These are phyloP conservation scores for Oreonectes daqikongensis DNA, from an alignment of 2,797 vertebrate species.

Conservation along the genomic window DNA sequence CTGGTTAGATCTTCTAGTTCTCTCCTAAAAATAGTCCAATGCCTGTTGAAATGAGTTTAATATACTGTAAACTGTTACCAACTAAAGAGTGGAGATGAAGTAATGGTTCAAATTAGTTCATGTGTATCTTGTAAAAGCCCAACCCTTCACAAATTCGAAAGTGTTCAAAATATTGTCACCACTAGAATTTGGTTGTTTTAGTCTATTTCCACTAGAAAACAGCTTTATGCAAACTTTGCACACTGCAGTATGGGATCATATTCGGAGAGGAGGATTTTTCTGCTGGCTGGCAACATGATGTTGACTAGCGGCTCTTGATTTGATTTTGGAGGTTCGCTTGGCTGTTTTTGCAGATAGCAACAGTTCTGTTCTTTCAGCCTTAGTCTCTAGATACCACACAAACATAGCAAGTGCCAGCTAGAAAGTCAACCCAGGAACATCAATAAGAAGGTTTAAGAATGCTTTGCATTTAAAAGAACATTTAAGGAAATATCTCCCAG, in stretches of 20 bases:
- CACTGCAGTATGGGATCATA: not conserved
- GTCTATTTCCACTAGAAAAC: conserved; percentile 10
- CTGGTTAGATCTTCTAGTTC: conserved; percentile 39
- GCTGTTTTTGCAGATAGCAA: conserved; percentile 19
- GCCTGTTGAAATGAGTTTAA: conserved; percentile 26
- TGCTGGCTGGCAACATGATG: conserved; percentile 14
- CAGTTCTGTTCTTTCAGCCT: not conserved
- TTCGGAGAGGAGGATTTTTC: conserved; percentile 28
- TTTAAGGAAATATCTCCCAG: not conserved
- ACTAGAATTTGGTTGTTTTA: conserved; percentile 20
- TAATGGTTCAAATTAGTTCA: conserved; percentile 19
- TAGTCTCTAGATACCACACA: conserved; percentile 17
- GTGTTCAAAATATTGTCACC: not conserved
- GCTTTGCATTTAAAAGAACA: not conserved
- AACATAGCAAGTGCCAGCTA: conserved; percentile 26
- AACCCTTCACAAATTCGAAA: not conserved
- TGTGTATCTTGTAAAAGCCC: conserved; percentile 5
- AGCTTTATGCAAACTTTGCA: conserved; percentile 1
- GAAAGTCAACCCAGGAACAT: conserved; percentile 29
- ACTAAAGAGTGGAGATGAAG: not conserved
- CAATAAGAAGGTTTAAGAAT: conserved; percentile 18
- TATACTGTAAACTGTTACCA: not conserved
- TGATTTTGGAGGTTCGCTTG: conserved; percentile 25
- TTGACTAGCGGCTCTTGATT: conserved; percentile 10
- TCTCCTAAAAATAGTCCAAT: conserved; percentile 29